phyloP scores from a whole-genome alignment of 2,113 vertebrate genomes.

The Casuarius casuarius region DNA sequence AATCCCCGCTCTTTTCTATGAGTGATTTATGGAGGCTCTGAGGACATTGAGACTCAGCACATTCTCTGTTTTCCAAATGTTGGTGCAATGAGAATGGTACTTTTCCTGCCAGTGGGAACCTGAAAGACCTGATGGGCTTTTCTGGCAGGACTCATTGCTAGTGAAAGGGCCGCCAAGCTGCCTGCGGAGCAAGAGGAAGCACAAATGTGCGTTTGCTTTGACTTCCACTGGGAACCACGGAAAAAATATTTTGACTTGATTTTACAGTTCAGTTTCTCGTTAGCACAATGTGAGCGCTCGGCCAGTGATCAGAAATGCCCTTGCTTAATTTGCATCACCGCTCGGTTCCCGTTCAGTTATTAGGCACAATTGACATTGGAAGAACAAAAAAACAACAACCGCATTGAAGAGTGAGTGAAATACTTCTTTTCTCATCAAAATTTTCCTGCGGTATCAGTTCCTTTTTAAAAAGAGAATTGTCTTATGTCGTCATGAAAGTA shows the following conservation, averaged over 20 bases:
- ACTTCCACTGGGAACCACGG: conserved; percentile 10
- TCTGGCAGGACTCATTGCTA: conserved; percentile 31
- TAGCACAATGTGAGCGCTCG: neutral
- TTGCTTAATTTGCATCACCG: conserved; percentile 58
- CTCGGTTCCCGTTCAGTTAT: neutral
- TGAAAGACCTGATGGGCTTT: conserved; percentile 46
- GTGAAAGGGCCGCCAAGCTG: neutral
- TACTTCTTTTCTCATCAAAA: neutral
- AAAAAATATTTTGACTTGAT: conserved; percentile 63
- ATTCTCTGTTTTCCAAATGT: conserved; percentile 42
- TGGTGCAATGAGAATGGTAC: neutral
- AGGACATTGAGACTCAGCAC: conserved; percentile 30
- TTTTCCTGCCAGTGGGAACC: conserved; percentile 53
- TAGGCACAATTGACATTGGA: neutral
- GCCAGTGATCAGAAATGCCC: conserved; percentile 55
- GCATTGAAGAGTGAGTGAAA: neutral
- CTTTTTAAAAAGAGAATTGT: neutral
- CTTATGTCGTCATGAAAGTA: neutral
- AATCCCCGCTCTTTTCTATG: conserved; percentile 56
- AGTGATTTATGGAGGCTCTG: conserved; percentile 55
- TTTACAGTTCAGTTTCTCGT: conserved; percentile 33
- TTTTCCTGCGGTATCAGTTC: neutral
- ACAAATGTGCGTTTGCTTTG: neutral
- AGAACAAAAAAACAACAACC: neutral
- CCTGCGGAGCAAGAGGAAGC: conserved; percentile 7